Evolutionary conservation across 2,113 vertebrate species (phyloP).

Genomic region (Plotosus lineatus): DNA sequence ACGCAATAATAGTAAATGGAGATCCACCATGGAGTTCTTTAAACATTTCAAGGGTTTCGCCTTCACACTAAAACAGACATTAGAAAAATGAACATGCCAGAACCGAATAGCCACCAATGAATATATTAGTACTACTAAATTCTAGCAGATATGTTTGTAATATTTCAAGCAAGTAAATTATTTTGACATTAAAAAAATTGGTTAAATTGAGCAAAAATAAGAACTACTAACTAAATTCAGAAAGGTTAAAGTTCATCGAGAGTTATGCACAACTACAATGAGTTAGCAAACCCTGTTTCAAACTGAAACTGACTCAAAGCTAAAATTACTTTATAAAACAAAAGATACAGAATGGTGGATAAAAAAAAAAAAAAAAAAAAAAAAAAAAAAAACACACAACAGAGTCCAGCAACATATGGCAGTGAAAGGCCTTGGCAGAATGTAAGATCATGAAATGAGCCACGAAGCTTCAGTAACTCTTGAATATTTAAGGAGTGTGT

Average conservation of each 20-base stretch:
- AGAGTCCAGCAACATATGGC: slow-evolving; percentile 3
- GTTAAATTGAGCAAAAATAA: background rate
- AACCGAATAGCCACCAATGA: background rate
- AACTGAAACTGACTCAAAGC: background rate
- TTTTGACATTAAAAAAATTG: too few relatives aligned
- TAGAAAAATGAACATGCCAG: background rate
- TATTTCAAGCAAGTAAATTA: background rate
- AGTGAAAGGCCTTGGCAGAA: slow-evolving; percentile 36
- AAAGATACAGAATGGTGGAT: background rate
- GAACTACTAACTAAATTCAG: background rate
- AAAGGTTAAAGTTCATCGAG: background rate
- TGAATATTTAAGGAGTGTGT: slow-evolving; percentile 70
- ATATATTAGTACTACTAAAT: background rate
- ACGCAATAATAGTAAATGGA: background rate
- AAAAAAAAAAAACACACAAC: too few relatives aligned
- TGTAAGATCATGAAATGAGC: slow-evolving; percentile 25
- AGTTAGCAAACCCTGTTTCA: background rate
- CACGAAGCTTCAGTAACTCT: slow-evolving; percentile 44
- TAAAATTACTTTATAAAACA: background rate
- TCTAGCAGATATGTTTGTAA: background rate
- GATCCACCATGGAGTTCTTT: background rate
- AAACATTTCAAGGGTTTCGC: background rate
- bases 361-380: too few relatives aligned
- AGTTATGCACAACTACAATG: too few relatives aligned
- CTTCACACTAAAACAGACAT: background rate